Evolutionary conservation across 2,797 vertebrate species (phyloP).

Genomic region (Poeciliopsis gracilis): DNA sequence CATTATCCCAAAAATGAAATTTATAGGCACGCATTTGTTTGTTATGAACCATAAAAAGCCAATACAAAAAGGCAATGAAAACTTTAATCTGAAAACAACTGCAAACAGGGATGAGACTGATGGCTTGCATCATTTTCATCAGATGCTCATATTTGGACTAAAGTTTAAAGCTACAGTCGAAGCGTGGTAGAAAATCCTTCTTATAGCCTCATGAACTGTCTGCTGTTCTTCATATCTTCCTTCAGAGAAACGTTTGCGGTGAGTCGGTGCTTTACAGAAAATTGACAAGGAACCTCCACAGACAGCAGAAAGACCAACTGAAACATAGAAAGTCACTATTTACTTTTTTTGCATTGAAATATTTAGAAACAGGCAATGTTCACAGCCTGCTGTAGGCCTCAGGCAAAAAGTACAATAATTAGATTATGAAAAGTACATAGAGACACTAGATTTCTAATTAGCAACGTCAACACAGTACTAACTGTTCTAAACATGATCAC

Average conservation of each 20-base stretch:
- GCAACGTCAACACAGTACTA: neutral
- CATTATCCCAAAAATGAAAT: no score
- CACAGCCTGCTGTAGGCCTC: neutral
- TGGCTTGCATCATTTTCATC: neutral
- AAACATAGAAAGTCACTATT: neutral
- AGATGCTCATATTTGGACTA: neutral
- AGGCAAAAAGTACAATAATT: neutral
- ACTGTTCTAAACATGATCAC: neutral
- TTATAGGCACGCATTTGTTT: no score
- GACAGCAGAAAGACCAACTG: neutral
- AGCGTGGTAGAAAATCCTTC: neutral
- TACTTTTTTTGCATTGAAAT: neutral
- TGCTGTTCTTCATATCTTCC: neutral
- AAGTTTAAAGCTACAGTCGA: neutral
- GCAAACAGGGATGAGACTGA: neutral
- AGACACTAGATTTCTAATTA: neutral
- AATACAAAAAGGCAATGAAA: no score
- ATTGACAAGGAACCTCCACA: neutral
- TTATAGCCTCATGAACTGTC: neutral
- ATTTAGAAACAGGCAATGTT: neutral
- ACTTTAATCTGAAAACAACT: neutral
- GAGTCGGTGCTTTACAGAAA: neutral
- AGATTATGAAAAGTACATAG: neutral
- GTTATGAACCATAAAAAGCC: no score
- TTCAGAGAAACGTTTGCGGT: neutral